Percentiles rank a stretch among this genome's conserved stretches.
Conservation (phyloP, 2,113 vertebrate species). For the Australoheros scitulus region DNA sequence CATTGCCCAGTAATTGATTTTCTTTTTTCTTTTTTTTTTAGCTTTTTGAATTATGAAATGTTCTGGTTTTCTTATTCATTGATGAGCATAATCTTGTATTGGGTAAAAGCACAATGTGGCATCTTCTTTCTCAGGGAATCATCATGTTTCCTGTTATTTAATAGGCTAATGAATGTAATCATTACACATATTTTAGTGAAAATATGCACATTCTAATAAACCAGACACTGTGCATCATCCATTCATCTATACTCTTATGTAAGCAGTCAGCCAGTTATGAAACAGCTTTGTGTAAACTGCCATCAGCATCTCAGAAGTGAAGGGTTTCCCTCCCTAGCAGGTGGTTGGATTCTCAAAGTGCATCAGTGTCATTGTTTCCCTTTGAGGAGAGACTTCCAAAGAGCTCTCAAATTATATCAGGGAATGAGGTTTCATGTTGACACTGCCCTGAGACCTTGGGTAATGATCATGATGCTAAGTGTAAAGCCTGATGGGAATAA, state of each 20-base stretch:
- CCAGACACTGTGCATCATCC: background rate
- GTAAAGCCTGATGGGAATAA: constrained; percentile 65
- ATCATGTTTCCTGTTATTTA: background rate
- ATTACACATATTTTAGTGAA: background rate
- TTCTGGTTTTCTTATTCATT: background rate
- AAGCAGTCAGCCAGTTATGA: constrained; percentile 37
- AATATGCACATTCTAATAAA: constrained; percentile 1
- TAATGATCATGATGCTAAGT: constrained; percentile 73
- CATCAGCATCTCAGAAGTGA: constrained; percentile 32
- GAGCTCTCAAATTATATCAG: constrained; percentile 66
- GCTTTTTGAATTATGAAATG: background rate
- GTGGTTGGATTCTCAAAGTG: constrained; percentile 55
- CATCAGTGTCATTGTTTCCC: constrained; percentile 68
- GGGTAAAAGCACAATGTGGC: background rate
- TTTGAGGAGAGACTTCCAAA: constrained; percentile 69
- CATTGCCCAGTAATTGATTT: background rate
- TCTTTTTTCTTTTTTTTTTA: background rate
- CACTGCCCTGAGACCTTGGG: constrained; percentile 64
- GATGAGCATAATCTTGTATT: background rate
- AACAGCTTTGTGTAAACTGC: constrained; percentile 34
- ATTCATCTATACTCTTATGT: constrained; percentile 8
- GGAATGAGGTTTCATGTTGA: constrained; percentile 68
- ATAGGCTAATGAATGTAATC: background rate
- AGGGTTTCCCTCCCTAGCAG: constrained; percentile 64
- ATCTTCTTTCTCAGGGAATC: background rate